Evolutionary conservation across 2,113 vertebrate genomes (phyloP), one percentile per base, ranked within the genome.

Genomic region (Meleagris gallopavo): DNA sequence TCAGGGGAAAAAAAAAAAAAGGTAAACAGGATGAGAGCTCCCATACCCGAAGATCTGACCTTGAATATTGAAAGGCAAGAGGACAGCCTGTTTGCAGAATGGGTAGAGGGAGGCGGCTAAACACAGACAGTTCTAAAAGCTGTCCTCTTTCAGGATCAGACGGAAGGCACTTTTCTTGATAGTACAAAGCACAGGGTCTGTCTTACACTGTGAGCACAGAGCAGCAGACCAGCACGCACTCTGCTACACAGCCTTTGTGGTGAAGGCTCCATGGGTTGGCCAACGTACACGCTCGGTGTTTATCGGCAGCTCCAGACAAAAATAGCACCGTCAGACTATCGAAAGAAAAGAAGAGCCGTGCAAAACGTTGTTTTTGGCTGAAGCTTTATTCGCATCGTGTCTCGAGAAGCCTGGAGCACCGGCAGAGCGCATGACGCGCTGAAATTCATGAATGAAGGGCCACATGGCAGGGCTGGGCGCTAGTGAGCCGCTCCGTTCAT

Each of bases 391-490:
- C n/a, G 36, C 40, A 58, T 24, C 5, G 41, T 17, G 43, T 34
- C 38, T 78, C 6, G 38, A 52, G 61, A 50, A 91, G 34, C 50
- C 50, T 15, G 5, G 8, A 19, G 69, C 38, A 30, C n/a, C 24
- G 4, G 62, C 74, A 58, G 43, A 8, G 1, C 45, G 13, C 66
- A 85, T 25, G 57, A 11, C 43, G 38, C 0, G 13, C 36, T 1
- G 54, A 88, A 92, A 96, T 90, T 43, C 67, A 62, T 95, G 95
- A 96, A 96, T 95, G 93, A 6, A 72, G 41, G 84, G 61, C 77
- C 87, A 82, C 57, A 82, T 62, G 87, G 91, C 81, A 14, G 66
- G 88, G 88, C 88, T 32, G 86, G 58, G 83, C 72, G 69, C 46
- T 5, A 5, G 72, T 1, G 84, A 64, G 41, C 79, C 74, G 1